These are phyloP conservation scores for Crotalus tigris DNA, from an alignment of 2,113 vertebrate species.

Conservation along the genomic window DNA sequence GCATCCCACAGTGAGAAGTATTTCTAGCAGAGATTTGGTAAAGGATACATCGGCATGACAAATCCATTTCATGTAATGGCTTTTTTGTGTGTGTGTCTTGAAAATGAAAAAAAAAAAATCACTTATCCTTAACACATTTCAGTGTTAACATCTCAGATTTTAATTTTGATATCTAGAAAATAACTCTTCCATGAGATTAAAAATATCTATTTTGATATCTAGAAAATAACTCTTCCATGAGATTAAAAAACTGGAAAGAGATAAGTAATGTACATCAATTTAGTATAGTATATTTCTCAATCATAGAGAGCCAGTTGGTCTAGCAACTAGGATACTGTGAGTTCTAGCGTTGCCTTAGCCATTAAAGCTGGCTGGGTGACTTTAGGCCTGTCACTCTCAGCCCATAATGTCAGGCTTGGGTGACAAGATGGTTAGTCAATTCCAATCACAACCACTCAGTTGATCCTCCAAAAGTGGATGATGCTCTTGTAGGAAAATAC, in stretches of 20 bases:
- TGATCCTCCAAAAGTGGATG: background rate
- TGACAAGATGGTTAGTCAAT: background rate
- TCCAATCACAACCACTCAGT: background rate
- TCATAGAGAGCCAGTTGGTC: background rate
- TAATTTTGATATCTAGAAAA: slow-evolving; percentile 36
- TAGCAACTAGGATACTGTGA: background rate
- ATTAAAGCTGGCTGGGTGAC: background rate
- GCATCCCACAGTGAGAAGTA: background rate
- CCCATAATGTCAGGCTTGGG: background rate
- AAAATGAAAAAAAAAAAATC: slow-evolving; percentile 29
- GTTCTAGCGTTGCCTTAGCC: background rate
- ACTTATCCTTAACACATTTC: slow-evolving; percentile 30
- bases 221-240: slow-evolving; percentile 27
- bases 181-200: slow-evolving; percentile 22
- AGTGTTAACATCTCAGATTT: slow-evolving; percentile 18
- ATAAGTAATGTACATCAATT: background rate
- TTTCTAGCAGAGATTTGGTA: slow-evolving; percentile 36
- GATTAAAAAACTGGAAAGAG: slow-evolving; percentile 10
- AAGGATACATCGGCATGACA: slow-evolving; percentile 38
- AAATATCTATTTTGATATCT: background rate
- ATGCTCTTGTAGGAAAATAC: background rate
- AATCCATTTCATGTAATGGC: slow-evolving; percentile 43
- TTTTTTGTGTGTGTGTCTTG: slow-evolving; percentile 8
- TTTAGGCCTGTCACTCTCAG: background rate
- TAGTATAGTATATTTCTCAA: background rate